Percentiles rank a stretch among this genome's conserved stretches.
phyloP scores from a whole-genome alignment of 2,888 invertebrate species.

The Agrotis clavis region DNA sequence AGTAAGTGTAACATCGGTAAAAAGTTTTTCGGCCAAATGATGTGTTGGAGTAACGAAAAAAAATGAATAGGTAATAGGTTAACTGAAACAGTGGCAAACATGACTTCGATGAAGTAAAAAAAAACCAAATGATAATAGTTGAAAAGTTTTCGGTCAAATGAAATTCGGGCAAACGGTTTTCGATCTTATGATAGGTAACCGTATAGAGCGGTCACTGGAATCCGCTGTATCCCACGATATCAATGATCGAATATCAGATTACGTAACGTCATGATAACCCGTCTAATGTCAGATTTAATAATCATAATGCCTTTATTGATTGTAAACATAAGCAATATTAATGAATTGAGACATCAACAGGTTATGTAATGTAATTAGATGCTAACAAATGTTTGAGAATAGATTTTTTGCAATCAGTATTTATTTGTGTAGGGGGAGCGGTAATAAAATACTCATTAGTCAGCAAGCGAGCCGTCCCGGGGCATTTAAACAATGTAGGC shows the following conservation, averaged over 20 bases:
- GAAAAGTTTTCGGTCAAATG: too few relatives aligned
- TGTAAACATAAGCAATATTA: conserved; percentile 49
- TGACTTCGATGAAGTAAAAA: too few relatives aligned
- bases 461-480: conserved; percentile 64
- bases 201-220: conserved; percentile 62
- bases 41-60: too few relatives aligned
- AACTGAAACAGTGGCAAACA: too few relatives aligned
- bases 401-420: conserved; percentile 42
- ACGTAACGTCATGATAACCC: conserved; percentile 53
- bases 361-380: conserved; percentile 47
- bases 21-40: too few relatives aligned
- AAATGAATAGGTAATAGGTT: too few relatives aligned
- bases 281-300: conserved; percentile 59
- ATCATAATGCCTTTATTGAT: conserved; percentile 59
- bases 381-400: conserved; percentile 35
- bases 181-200: too few relatives aligned
- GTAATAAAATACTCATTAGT: conserved; percentile 65
- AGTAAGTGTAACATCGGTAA: too few relatives aligned
- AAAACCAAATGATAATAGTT: too few relatives aligned
- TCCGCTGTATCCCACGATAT: conserved; percentile 55
- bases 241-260: conserved; percentile 51
- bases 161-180: too few relatives aligned
- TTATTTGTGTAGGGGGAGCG: conserved; percentile 46
- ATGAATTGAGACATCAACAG: conserved; percentile 51
- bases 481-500: conserved; percentile 87